Conservation (phyloP, 2,888 invertebrate species). For the Phania funesta region DNA sequence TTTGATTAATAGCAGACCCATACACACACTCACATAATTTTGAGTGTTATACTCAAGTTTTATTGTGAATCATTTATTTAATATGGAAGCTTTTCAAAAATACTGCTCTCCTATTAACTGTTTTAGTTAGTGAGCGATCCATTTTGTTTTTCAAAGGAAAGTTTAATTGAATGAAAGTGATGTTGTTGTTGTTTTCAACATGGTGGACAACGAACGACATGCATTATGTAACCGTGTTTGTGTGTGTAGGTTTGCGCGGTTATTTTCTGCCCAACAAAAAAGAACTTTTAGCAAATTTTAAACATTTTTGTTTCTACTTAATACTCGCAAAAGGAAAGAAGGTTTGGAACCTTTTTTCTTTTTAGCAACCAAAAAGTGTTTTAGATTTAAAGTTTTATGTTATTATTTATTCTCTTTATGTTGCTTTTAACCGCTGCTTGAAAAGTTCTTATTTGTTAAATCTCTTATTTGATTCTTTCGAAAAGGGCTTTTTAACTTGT, state of each 20-base stretch:
- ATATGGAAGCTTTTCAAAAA: slow-evolving; percentile 26
- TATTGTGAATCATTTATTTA: slow-evolving; percentile 11
- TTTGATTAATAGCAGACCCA: slow-evolving; percentile 2
- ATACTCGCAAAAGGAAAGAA: background rate
- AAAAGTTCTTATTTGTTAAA: slow-evolving; percentile 42
- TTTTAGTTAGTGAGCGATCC: slow-evolving; percentile 81
- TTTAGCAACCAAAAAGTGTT: background rate
- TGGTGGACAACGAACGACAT: too few relatives aligned
- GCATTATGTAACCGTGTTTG: too few relatives aligned
- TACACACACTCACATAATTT: background rate
- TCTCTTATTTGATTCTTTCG: background rate
- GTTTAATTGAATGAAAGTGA: slow-evolving; percentile 28
- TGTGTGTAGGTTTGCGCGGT: too few relatives aligned
- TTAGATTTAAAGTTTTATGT: slow-evolving; percentile 11
- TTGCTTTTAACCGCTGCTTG: slow-evolving; percentile 11
- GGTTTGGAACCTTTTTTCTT: too few relatives aligned
- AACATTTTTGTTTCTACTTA: background rate
- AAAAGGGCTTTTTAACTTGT: slow-evolving; percentile 15
- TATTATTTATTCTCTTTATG: slow-evolving; percentile 24
- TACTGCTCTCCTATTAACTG: slow-evolving; percentile 77
- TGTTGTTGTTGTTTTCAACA: background rate
- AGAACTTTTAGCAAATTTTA: too few relatives aligned
- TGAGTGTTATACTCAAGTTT: background rate
- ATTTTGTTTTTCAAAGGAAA: slow-evolving; percentile 75
- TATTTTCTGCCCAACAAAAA: too few relatives aligned